These are phyloP conservation scores for Sanderia malayensis DNA, from an alignment of 30 jellyfish, hydroid and myxozoan species.

Conservation along the genomic window DNA sequence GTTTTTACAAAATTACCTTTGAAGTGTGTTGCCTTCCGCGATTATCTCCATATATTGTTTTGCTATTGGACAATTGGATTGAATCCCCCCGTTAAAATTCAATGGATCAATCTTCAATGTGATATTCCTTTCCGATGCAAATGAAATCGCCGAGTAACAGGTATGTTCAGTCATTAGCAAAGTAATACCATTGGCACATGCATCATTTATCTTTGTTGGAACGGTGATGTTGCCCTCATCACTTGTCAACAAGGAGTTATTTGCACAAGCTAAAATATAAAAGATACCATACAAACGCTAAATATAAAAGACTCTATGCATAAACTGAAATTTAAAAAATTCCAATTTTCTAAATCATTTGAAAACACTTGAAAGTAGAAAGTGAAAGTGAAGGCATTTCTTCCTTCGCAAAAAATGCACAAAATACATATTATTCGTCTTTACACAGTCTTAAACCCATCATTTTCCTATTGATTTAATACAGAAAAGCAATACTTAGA, in stretches of 20 bases:
- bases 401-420: no score
- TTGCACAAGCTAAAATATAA: not conserved
- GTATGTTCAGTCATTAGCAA: not conserved
- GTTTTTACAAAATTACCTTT: not conserved
- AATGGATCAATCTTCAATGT: not conserved
- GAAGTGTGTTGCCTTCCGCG: not conserved
- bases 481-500: no score
- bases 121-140: not conserved
- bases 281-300: not conserved
- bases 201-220: not conserved
- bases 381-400: not conserved
- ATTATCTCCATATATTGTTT: not conserved
- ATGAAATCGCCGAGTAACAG: not conserved
- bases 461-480: no score
- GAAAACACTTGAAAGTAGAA: not conserved
- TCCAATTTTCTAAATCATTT: not conserved
- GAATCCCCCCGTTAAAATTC: not conserved
- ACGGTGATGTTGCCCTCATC: not conserved
- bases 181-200: not conserved
- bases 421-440: no score
- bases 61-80: not conserved
- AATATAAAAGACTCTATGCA: not conserved
- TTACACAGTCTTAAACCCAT: no score
- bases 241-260: not conserved
- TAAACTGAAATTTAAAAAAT: not conserved